Percentiles rank a stretch among this genome's conserved stretches.
phyloP scores from a whole-genome alignment of 2,888 invertebrate species.

The Napeogenes sylphis region DNA sequence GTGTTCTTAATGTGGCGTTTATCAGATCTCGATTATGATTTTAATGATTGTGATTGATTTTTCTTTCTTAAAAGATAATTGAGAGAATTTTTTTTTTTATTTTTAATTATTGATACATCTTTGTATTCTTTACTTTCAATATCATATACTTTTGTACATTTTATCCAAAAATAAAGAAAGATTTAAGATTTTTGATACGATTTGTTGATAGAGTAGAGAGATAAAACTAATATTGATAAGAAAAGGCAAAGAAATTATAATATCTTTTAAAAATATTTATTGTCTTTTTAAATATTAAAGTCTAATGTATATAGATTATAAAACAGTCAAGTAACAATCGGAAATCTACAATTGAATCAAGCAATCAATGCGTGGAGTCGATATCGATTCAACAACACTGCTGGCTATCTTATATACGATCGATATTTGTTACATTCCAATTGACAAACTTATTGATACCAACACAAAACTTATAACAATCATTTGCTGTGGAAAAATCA shows the following conservation, averaged over 20 bases:
- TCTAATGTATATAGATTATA: slow-evolving; percentile 6
- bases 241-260: neutral
- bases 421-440: slow-evolving; percentile 70
- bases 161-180: no score
- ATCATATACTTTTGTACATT: no score
- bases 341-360: slow-evolving; percentile 68
- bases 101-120: neutral
- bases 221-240: neutral
- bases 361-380: slow-evolving; percentile 74
- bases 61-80: neutral
- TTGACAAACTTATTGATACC: slow-evolving; percentile 48
- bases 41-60: neutral
- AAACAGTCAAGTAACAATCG: slow-evolving; percentile 35
- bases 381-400: slow-evolving; percentile 69
- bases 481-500: slow-evolving; percentile 33
- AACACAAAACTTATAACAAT: slow-evolving; percentile 32
- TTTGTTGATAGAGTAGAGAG: no score
- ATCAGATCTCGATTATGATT: slow-evolving; percentile 1
- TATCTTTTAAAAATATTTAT: neutral
- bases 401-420: slow-evolving; percentile 68
- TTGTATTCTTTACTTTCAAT: neutral
- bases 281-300: slow-evolving; percentile 17
- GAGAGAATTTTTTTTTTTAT: neutral
- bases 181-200: no score
- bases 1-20: neutral